A percentile compares a stretch with the other conserved stretches of the same genome.
Conservation (phyloP, 2,888 invertebrate species). For the Eurytoma californica region DNA sequence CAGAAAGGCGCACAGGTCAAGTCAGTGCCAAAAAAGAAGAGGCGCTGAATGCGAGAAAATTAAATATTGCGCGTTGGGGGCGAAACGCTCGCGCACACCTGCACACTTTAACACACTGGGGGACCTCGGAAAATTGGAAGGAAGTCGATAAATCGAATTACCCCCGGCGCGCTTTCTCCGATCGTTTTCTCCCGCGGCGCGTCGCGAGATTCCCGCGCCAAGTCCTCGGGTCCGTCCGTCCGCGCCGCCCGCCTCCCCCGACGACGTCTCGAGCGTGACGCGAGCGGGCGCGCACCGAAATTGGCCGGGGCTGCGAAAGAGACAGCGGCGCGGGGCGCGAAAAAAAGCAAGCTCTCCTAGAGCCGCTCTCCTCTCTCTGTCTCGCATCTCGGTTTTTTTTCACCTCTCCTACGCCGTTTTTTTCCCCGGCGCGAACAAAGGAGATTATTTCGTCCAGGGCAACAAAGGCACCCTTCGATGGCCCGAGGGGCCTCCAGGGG, state of each 20-base stretch:
- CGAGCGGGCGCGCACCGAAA: constrained; percentile 36
- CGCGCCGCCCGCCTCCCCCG: background rate
- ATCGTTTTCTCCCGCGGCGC: constrained; percentile 29
- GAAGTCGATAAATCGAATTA: constrained; percentile 60
- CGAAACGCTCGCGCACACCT: constrained; percentile 38
- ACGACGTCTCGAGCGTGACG: background rate
- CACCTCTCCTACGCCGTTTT: constrained; percentile 13
- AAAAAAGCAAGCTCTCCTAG: constrained; percentile 8
- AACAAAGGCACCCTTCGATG: constrained; percentile 27
- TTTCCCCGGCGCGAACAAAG: constrained; percentile 41
- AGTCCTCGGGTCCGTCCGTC: constrained; percentile 5
- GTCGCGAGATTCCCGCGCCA: constrained; percentile 32
- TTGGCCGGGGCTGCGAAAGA: constrained; percentile 46
- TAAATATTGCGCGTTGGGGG: no score
- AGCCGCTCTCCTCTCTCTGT: constrained; percentile 10
- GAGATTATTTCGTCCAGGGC: constrained; percentile 51
- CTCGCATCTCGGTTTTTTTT: constrained; percentile 10
- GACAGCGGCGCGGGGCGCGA: constrained; percentile 6
- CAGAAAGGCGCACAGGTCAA: no score
- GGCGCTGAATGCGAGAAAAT: no score
- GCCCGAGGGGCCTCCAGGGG: constrained; percentile 5
- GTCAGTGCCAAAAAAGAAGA: no score
- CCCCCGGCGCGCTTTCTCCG: constrained; percentile 17
- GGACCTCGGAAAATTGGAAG: constrained; percentile 13
- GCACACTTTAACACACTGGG: constrained; percentile 18